Evolutionary conservation across 1,140 invertebrate genomes (phyloP), one percentile per base, ranked within the genome.

Genomic region (Papilio polyxenes): DNA sequence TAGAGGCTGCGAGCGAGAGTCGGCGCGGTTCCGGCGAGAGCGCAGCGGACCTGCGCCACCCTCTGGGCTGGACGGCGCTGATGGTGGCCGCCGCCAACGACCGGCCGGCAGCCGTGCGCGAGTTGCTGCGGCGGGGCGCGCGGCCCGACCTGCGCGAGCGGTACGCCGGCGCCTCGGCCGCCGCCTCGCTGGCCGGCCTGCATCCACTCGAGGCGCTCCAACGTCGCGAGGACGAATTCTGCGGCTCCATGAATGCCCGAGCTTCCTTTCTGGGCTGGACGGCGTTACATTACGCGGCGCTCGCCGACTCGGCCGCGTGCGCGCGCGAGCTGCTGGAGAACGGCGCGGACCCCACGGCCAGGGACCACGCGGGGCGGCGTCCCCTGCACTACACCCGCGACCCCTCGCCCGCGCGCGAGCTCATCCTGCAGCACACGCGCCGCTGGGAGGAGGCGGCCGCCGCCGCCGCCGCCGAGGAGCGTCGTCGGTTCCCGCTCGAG

Each of bases 401-500:
- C 9, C 88, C 90, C 1, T 93, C 92, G 11, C 82, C 88, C 11
- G 87, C 89, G 15, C 87, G 90, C 10, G 90, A 91, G 62, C 84
- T 92, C 6, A 85, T 93, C 31, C 15, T 88, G 49, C 85, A 89
- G 48, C 88, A 90, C 85, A 83, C 86, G 51, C 83, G 80, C 1
- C 84, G 82, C 51, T 91, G 92, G 92, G 91, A 93, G 83, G 87
- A 87, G 51, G 83, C 81, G 6, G 91, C 89, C 15, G 91, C 89
- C 8, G 91, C 88, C 40, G 89, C 88, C 37, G 92, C 92, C 0
- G 96, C 97, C 3, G 98, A 98, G 92, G 98, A 98, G 92, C 95
- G 98, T 75, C 95, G 97, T 87, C 96, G 96, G 88, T 98, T 98
- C 95, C 98, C 98, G 4, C 93, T 99, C n/a, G 98, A 99, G 91